Evolutionary conservation across 2,888 invertebrate species (phyloP), one percentile per base, ranked within the genome.

Genomic region (Euplagia quadripunctaria): DNA sequence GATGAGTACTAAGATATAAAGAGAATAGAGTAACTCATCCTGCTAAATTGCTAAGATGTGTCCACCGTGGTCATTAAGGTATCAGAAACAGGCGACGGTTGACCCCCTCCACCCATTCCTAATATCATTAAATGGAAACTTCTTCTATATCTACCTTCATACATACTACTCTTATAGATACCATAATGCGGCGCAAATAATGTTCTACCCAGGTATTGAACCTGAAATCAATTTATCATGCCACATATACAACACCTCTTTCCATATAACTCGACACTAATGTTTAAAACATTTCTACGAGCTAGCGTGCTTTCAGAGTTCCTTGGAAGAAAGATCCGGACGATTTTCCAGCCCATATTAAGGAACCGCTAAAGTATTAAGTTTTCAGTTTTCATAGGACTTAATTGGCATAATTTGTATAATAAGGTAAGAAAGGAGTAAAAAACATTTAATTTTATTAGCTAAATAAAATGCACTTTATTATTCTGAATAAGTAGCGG

Each of bases 221-320:
- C 75, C 84, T 82, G 77, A 83, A 85, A 85, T 86, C 90, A 89
- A 92, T 91, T 86, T 85, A 89, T 92, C 91, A 91, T 86, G 78
- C 79, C 75, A 79, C 80, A 61, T 55, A 49, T 86, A 85, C 86
- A 86, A 87, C 87, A 87, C 86, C 85, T 86, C 86, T 86, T 81
- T 83, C 86, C 85, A 85, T 89, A 87, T 85, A 86, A 88, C 86
- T 85, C 84, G 84, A 76, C 79, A 80, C 87, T 92, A 91, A 94
- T 94, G 93, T 94, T 94, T 94, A 89, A 94, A 94, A 94, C 93
- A 94, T 94, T 89, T 83, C 82, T 79, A 70, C 14, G 71, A 72
- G 73, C 74, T 69, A 75, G 46, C 70, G 65, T 61, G 58, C 52
- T 76, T 76, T 80, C 79, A 78, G 88, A 79, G 87, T 80, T 86